Conservation (phyloP, 1,140 invertebrate genomes). For the Calephelis nemesis region DNA sequence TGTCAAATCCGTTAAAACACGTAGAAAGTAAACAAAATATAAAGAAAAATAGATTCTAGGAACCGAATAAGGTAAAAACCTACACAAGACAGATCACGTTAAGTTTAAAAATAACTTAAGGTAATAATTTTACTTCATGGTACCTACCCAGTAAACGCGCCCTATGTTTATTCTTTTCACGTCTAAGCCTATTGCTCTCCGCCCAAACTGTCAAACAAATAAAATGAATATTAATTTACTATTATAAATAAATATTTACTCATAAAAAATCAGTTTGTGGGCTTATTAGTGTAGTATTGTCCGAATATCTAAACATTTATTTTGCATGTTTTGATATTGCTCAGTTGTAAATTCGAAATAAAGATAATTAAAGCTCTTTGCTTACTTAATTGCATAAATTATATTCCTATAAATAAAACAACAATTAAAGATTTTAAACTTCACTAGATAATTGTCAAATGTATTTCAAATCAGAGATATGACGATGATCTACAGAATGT, state of each 20-base stretch:
- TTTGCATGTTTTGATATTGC: no score
- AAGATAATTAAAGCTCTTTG: not conserved
- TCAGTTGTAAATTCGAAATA: not conserved
- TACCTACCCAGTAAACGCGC: conserved; percentile 12
- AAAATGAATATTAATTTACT: conserved; percentile 17
- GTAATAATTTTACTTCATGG: not conserved
- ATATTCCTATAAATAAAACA: no score
- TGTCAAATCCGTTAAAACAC: not conserved
- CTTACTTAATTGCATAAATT: not conserved
- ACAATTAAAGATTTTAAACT: no score
- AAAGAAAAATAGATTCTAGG: not conserved
- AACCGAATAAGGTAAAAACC: not conserved
- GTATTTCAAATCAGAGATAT: no score
- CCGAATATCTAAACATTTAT: no score
- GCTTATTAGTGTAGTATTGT: not conserved
- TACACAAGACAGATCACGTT: not conserved
- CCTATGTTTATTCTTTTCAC: not conserved
- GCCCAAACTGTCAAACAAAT: conserved; percentile 8
- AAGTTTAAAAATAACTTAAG: not conserved
- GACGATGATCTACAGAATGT: no score
- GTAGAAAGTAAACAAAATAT: not conserved
- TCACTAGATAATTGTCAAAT: no score
- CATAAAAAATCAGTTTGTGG: not conserved
- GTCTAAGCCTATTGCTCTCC: conserved; percentile 7
- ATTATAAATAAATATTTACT: conserved; percentile 4